Conservation (phyloP, 2,113 vertebrate species). For the Balaeniceps rex region DNA sequence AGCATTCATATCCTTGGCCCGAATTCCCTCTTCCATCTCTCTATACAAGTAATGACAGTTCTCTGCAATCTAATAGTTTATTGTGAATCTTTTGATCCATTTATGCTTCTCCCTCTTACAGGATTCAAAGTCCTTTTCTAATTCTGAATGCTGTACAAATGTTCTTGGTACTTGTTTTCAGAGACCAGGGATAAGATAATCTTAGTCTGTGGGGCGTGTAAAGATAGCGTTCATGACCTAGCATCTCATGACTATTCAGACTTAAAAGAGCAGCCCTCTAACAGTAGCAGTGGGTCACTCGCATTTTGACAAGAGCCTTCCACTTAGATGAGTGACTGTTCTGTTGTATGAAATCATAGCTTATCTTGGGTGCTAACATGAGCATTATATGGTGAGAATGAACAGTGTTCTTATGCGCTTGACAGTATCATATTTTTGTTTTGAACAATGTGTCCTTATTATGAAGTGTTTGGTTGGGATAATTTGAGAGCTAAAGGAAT, state of each 20-base stretch:
- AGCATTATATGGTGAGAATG: background rate
- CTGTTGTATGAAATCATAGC: background rate
- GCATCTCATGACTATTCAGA: background rate
- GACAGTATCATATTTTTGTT: background rate
- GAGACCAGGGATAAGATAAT: background rate
- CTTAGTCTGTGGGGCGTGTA: background rate
- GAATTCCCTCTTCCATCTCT: background rate
- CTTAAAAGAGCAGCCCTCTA: background rate
- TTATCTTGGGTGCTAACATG: background rate
- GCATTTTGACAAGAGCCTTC: background rate
- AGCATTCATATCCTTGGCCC: background rate
- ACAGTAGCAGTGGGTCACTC: background rate
- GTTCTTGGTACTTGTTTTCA: background rate
- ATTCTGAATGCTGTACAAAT: background rate
- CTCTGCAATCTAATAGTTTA: background rate
- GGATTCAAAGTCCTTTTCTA: background rate
- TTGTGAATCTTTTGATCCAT: background rate
- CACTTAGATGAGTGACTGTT: background rate
- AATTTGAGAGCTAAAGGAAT: conserved; percentile 24
- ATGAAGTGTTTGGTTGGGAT: conserved; percentile 3
- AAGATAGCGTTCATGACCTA: background rate
- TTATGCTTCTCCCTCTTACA: background rate
- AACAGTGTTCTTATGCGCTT: background rate
- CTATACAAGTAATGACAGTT: background rate
- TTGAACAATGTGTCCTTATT: conserved; percentile 9